A percentile compares a stretch with the other conserved stretches of the same genome.
Conservation (phyloP, 1,140 invertebrate species). For the Macrobrachium rosenbergii region DNA sequence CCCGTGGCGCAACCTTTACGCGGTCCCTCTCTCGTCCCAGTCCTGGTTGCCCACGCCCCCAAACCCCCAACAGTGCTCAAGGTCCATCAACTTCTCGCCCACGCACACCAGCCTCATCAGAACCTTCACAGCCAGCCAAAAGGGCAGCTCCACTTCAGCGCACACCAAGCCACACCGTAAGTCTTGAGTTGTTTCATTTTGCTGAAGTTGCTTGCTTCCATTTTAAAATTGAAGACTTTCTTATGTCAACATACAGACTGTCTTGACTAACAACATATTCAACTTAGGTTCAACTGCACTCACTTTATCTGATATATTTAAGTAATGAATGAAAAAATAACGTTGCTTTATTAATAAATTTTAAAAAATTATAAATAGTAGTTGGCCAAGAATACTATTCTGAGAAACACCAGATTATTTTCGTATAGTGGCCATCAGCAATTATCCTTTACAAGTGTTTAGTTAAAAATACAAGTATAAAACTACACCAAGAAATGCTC, state of each 20-base stretch:
- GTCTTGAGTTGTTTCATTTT: not conserved
- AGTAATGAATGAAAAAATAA: not conserved
- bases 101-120: slow-evolving; percentile 33
- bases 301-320: no score
- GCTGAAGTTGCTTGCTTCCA: not conserved
- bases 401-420: no score
- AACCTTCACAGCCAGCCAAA: slow-evolving; percentile 39
- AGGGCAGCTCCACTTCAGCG: slow-evolving; percentile 30
- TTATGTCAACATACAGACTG: not conserved
- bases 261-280: not conserved
- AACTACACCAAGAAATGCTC: no score
- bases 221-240: not conserved
- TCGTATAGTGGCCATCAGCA: no score
- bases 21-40: slow-evolving; percentile 49
- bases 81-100: slow-evolving; percentile 18
- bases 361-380: no score
- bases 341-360: not conserved
- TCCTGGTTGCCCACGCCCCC: slow-evolving; percentile 30
- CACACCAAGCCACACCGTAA: slow-evolving; percentile 50
- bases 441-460: no score
- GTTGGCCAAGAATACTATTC: no score
- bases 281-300: not conserved
- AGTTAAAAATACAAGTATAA: no score
- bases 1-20: slow-evolving; percentile 51
- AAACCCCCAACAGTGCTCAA: slow-evolving; percentile 35